A percentile compares a stretch with the other conserved stretches of the same genome.
Conservation (phyloP, 2,797 vertebrate species). For the Lemur catta region DNA sequence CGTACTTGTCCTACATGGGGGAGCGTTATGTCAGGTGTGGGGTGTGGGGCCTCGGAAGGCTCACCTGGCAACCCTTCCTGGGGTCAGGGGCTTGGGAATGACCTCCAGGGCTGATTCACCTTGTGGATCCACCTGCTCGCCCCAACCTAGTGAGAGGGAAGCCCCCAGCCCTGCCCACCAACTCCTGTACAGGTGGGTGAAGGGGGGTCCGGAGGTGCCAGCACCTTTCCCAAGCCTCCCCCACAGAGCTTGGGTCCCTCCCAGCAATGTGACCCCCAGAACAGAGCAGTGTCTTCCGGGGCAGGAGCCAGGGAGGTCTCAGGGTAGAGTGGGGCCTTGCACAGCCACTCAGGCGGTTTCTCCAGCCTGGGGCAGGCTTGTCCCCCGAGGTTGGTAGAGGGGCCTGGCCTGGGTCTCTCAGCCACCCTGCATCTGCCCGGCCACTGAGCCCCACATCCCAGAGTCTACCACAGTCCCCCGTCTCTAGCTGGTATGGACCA, state of each 20-base stretch:
- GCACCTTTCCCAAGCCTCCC: accelerated
- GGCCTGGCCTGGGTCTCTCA: not conserved
- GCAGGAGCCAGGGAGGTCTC: accelerated
- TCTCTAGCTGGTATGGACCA: not conserved
- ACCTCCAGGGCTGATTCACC: accelerated
- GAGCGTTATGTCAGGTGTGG: accelerated
- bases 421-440: accelerated
- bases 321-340: accelerated
- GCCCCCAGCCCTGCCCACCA: accelerated
- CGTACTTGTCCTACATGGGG: not conserved
- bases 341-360: accelerated
- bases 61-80: not conserved
- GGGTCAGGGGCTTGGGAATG: not conserved
- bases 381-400: no score
- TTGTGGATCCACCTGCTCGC: no score
- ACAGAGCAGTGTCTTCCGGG: accelerated
- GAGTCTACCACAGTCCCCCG: accelerated
- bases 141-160: not conserved
- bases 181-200: not conserved
- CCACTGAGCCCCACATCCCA: accelerated
- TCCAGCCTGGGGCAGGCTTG: not conserved
- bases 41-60: accelerated
- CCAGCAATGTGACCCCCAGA: not conserved
- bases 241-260: not conserved
- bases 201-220: accelerated